phyloP scores from a whole-genome alignment of 1,140 invertebrate species.

The Limonius californicus region DNA sequence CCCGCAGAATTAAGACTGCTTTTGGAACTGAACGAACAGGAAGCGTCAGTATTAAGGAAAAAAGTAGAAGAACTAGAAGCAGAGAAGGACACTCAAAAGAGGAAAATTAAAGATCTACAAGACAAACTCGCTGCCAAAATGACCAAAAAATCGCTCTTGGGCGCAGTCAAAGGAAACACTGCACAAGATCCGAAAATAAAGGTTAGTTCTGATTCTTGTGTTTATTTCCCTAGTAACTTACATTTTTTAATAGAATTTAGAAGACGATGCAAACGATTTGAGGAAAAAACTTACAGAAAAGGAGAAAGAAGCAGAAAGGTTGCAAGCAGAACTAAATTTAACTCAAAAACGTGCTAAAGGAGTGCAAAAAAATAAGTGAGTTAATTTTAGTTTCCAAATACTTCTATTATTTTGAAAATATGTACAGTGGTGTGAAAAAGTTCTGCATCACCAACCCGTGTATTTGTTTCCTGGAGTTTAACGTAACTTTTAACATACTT shows the following conservation, averaged over 20 bases:
- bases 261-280: slow-evolving; percentile 68
- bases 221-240: not conserved
- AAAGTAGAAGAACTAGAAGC: slow-evolving; percentile 83
- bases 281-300: slow-evolving; percentile 78
- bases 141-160: slow-evolving; percentile 44
- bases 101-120: slow-evolving; percentile 72
- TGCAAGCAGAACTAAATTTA: slow-evolving; percentile 65
- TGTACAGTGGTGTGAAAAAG: too few relatives aligned
- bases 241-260: slow-evolving; percentile 48
- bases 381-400: slow-evolving; percentile 24
- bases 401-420: too few relatives aligned
- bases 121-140: slow-evolving; percentile 57
- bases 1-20: slow-evolving; percentile 71
- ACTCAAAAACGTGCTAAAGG: slow-evolving; percentile 60
- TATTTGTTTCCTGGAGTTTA: too few relatives aligned
- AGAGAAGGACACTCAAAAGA: slow-evolving; percentile 70
- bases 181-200: slow-evolving; percentile 67
- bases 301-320: slow-evolving; percentile 72
- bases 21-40: slow-evolving; percentile 84
- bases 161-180: slow-evolving; percentile 39
- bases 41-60: slow-evolving; percentile 72
- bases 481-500: too few relatives aligned
- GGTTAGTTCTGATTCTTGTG: slow-evolving; percentile 37
- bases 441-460: too few relatives aligned
- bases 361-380: slow-evolving; percentile 60